Evolutionary conservation across 2,113 vertebrate genomes (phyloP).

Genomic region (Eira barbara): DNA sequence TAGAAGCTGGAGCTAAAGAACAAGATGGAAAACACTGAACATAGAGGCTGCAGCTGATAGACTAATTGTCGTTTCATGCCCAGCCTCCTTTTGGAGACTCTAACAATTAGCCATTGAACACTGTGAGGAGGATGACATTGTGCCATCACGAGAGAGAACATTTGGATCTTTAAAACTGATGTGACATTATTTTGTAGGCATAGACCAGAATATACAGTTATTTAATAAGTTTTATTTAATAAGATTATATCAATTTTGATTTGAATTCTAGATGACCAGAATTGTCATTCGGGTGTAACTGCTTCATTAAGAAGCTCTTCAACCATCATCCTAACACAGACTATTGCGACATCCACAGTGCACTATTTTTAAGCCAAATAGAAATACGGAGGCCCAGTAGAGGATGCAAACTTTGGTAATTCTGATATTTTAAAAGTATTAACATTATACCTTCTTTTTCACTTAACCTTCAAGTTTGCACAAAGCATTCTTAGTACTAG

Average conservation of each 20-base stretch:
- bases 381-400: neutral
- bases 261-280: neutral
- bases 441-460: neutral
- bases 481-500: neutral
- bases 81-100: neutral
- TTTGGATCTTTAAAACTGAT: neutral
- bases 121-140: neutral
- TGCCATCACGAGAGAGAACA: neutral
- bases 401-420: neutral
- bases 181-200: neutral
- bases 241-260: neutral
- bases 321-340: neutral
- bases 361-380: neutral
- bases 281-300: neutral
- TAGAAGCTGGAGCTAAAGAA: neutral
- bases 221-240: constrained; percentile 20
- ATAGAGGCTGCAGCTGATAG: no score
- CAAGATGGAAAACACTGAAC: neutral
- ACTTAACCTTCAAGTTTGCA: neutral
- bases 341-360: neutral
- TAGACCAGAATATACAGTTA: neutral
- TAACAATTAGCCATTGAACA: neutral
- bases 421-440: constrained; percentile 29
- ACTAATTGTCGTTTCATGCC: neutral
- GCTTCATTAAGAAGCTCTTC: neutral